Conservation (phyloP, 2,797 vertebrate species). For the Neoniphon sammara region DNA sequence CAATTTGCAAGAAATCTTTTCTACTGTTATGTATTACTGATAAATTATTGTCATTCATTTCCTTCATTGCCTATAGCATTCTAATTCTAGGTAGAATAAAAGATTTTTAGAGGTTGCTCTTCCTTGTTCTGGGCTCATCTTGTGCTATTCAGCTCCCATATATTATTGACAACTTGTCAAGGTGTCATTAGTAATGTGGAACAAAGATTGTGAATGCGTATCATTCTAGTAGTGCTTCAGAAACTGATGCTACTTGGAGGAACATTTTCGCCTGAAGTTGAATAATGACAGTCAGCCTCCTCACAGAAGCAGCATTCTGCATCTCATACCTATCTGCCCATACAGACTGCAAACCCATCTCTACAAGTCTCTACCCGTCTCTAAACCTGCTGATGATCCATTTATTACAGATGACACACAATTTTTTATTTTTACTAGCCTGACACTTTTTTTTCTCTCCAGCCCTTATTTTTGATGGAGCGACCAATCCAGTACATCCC, state of each 20-base stretch:
- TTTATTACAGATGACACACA: neutral
- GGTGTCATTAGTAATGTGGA: slow-evolving; percentile 7
- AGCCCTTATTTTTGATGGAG: slow-evolving; percentile 93
- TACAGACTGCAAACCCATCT: too few relatives aligned
- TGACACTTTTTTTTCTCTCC: slow-evolving; percentile 4
- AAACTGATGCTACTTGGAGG: too few relatives aligned
- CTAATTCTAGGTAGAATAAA: neutral
- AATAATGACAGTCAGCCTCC: too few relatives aligned
- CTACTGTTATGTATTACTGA: neutral
- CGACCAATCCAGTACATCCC: slow-evolving; percentile 92
- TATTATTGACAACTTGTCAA: neutral
- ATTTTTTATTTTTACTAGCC: neutral
- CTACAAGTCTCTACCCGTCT: too few relatives aligned
- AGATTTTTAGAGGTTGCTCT: neutral
- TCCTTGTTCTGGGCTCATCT: neutral
- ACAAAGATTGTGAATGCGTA: neutral
- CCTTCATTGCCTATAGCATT: neutral
- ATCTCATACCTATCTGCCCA: too few relatives aligned
- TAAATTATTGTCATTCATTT: too few relatives aligned
- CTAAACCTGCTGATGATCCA: neutral
- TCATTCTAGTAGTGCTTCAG: too few relatives aligned
- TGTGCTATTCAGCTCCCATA: neutral
- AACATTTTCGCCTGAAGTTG: too few relatives aligned
- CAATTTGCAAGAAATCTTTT: neutral
- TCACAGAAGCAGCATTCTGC: too few relatives aligned